phyloP scores from a whole-genome alignment of 2,113 vertebrate species.

The Albula glossodonta region DNA sequence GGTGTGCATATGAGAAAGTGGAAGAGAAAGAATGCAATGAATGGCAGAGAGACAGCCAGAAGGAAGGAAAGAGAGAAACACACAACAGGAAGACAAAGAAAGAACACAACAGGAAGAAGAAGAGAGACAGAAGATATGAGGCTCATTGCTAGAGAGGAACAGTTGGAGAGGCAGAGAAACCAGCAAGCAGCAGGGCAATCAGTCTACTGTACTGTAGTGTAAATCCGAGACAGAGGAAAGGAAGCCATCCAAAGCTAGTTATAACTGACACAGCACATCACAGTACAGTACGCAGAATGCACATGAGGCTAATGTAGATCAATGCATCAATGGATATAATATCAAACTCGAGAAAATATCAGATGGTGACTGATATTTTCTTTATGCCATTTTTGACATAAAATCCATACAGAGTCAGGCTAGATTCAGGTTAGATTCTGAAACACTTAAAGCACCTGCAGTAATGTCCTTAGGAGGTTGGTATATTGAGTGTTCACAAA shows the following conservation, averaged over 20 bases:
- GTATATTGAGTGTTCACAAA: neutral
- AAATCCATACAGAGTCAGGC: neutral
- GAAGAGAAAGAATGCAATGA: conserved; percentile 8
- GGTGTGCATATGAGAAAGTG: neutral
- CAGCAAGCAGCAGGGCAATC: neutral
- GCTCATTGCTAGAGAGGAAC: neutral
- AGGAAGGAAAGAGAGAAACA: conserved; percentile 19
- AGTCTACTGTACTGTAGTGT: neutral
- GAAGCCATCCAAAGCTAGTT: neutral
- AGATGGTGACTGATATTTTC: conserved; percentile 22
- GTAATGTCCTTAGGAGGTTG: neutral
- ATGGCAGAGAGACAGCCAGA: conserved; percentile 30
- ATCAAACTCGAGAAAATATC: neutral
- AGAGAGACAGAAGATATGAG: neutral
- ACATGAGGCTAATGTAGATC: neutral
- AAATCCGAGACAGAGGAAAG: neutral
- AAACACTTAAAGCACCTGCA: neutral
- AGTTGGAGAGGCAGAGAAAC: neutral
- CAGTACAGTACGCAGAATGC: neutral
- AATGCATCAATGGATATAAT: neutral
- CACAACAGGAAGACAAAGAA: conserved; percentile 7
- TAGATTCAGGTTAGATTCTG: neutral
- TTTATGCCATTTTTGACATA: neutral
- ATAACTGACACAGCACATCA: neutral
- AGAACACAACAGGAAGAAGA: conserved; percentile 13